A percentile compares a stretch with the other conserved stretches of the same genome.
Evolutionary conservation across 2,888 invertebrate genomes (phyloP).

Genomic region (Latrodectus hesperus): DNA sequence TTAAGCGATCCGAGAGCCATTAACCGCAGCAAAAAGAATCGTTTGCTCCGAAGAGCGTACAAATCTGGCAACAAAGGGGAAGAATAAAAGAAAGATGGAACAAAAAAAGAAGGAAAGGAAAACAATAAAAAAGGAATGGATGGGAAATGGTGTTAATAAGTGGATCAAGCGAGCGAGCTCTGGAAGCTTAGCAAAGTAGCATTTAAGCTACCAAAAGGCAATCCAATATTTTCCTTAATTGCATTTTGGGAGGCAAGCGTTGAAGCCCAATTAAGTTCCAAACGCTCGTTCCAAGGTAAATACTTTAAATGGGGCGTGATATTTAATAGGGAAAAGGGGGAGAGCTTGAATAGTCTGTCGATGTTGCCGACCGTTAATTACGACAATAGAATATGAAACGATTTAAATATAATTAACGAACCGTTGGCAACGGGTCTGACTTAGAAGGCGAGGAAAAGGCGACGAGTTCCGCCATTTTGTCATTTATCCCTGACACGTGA

Average conservation of each 20-base stretch:
- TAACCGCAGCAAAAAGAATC: conserved; percentile 17
- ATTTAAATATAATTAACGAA: conserved; percentile 67
- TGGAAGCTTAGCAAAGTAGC: conserved; percentile 10
- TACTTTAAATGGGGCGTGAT: conserved; percentile 54
- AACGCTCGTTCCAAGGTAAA: conserved; percentile 38
- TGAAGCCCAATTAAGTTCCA: conserved; percentile 53
- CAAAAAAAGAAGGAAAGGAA: neutral
- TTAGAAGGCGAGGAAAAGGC: neutral
- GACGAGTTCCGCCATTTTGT: conserved; percentile 41
- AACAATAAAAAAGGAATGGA: conserved; percentile 14
- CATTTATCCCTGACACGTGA: conserved; percentile 32
- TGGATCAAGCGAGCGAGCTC: conserved; percentile 36
- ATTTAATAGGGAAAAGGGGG: conserved; percentile 37
- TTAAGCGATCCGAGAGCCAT: conserved; percentile 16
- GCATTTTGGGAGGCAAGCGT: conserved; percentile 33
- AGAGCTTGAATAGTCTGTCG: conserved; percentile 32
- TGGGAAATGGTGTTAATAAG: conserved; percentile 45
- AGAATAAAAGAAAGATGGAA: neutral
- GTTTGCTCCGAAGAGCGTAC: neutral
- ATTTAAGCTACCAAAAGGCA: conserved; percentile 18
- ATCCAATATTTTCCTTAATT: conserved; percentile 51
- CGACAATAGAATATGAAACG: conserved; percentile 61
- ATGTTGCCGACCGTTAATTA: conserved; percentile 44
- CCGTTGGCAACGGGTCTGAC: conserved; percentile 1
- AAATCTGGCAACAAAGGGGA: conserved; percentile 24